Evolutionary conservation across 2,797 vertebrate genomes (phyloP).

Genomic region (Crax fasciolata): DNA sequence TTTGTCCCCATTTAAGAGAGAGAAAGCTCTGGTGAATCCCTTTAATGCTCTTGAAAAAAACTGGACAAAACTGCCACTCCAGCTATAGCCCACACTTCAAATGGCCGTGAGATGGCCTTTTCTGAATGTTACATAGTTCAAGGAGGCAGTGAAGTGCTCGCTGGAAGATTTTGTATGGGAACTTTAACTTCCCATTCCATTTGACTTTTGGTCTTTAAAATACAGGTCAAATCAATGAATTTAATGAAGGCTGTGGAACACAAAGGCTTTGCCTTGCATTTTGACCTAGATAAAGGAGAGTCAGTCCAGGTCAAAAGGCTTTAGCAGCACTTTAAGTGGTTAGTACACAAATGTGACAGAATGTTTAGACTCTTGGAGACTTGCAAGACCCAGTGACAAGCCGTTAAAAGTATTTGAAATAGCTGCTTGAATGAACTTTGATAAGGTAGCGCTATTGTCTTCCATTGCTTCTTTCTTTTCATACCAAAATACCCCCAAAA

Average conservation of each 20-base stretch:
- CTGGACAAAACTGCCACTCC: conserved; percentile 64
- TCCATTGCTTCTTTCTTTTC: conserved; percentile 89
- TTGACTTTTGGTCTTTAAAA: conserved; percentile 98
- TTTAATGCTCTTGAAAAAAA: conserved; percentile 66
- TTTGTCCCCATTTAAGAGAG: conserved; percentile 62
- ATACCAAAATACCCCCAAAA: conserved; percentile 88
- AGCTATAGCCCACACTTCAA: conserved; percentile 85
- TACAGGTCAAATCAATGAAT: conserved; percentile 99
- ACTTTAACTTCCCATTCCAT: conserved; percentile 96
- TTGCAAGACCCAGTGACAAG: conserved; percentile 95
- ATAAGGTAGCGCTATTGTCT: conserved; percentile 92
- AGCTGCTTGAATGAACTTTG: conserved; percentile 92
- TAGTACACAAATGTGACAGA: conserved; percentile 99
- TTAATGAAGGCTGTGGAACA: conserved; percentile 97
- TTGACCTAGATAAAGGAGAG: conserved; percentile 97
- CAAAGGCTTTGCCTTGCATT: conserved; percentile 96
- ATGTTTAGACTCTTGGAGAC: conserved; percentile 90
- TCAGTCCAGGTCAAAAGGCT: conserved; percentile 98
- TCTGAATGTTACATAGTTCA: conserved; percentile 81
- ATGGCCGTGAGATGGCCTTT: conserved; percentile 87
- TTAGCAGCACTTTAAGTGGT: conserved; percentile 94
- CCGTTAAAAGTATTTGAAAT: conserved; percentile 97
- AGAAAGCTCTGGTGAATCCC: conserved; percentile 50
- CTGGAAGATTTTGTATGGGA: conserved; percentile 89
- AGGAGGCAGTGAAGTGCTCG: conserved; percentile 86